Base-by-base conservation (phyloP, 2,888 invertebrate genomes). In the Heliconius hortense region DNA sequence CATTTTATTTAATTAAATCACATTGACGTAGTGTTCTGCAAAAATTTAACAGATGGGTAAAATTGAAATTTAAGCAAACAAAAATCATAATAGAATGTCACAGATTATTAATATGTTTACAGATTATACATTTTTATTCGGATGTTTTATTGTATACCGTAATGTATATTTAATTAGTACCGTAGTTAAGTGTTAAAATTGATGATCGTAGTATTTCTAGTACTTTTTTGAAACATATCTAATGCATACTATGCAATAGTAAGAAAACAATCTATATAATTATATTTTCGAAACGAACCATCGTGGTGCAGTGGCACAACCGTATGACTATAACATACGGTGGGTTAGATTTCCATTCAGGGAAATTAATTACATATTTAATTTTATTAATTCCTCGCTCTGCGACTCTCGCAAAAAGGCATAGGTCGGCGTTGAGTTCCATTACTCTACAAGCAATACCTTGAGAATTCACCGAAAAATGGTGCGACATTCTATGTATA, bases 1-100 rank as follows among this genome's bases (percentile, higher is more conserved):
- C 92, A 93, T 93, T 89, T 91, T 92, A 85, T 87, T 88, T 70
- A 84, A 87, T 85, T 88, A 87, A 85, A 87, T 90, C 81, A 89
- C 91, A 92, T 92, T 85, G 86, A 88, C 87, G 86, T 86, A 87
- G 86, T 84, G 85, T 87, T 85, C 93, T 93, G 85, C 75, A 87
- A 92, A 85, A 81, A 82, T 78, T 80, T 85, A 89, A 87, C 90
- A 90, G 87, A 88, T 91, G 92, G 85, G 86, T 73, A 79, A 77
- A 79, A 74, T 71, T 39, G 66, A 75, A 79, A 73, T 43, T 72
- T 48, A 76, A 73, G 73, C 78, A 75, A 79, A 74, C 39, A 75
- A 26, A 68, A 62, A 72, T 70, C 68, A 78, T 71, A 77, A 76
- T 77, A 76, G 79, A 74, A 26, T 24, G 21, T 69, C 76, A 82